Evolutionary conservation across 2,113 vertebrate species (phyloP).

Genomic region (Loxodonta africana): DNA sequence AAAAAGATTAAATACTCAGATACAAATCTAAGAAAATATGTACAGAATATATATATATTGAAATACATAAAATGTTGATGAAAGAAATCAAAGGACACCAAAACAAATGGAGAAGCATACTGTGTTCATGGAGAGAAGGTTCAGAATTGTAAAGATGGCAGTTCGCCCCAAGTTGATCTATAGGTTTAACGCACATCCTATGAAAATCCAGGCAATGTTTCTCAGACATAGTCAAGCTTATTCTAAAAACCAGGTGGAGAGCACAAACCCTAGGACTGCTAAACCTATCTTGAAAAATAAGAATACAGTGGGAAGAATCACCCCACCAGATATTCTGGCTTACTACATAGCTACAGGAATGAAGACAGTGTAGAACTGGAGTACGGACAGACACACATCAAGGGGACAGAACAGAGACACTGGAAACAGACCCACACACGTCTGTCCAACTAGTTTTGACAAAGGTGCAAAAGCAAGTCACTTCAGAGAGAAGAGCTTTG

Average conservation of each 20-base stretch:
- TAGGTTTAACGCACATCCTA: neutral
- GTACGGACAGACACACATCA: no score
- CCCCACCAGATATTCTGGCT: no score
- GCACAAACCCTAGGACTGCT: neutral
- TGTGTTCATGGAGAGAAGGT: neutral
- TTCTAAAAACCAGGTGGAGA: neutral
- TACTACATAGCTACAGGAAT: neutral
- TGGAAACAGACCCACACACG: no score
- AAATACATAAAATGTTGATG: neutral
- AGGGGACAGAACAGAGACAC: no score
- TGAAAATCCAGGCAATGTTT: neutral
- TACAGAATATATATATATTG: neutral
- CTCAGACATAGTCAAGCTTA: neutral
- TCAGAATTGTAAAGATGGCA: neutral
- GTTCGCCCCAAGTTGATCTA: neutral
- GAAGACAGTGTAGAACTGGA: no score
- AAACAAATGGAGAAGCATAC: neutral
- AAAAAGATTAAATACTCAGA: slow-evolving; percentile 17
- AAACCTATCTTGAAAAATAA: neutral
- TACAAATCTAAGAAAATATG: neutral
- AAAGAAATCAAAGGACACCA: neutral
- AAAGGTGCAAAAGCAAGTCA: no score
- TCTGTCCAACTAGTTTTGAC: no score
- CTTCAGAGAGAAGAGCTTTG: no score
- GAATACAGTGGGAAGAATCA: neutral